phyloP scores from a whole-genome alignment of 2,797 vertebrate genomes.

The Cuniculus paca region DNA sequence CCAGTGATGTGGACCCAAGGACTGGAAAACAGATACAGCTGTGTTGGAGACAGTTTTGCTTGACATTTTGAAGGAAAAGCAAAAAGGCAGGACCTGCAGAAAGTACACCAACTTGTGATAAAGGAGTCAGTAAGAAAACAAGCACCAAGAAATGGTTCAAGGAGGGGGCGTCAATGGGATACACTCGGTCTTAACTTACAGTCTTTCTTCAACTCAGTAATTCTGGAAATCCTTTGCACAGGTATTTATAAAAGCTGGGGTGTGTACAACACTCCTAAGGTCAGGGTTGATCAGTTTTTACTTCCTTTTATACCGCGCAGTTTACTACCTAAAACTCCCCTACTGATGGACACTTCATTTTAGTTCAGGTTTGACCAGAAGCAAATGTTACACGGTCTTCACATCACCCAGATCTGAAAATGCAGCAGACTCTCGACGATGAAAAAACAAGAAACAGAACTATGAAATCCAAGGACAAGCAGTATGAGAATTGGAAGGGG shows the following conservation, averaged over 20 bases:
- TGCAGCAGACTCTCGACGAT: not conserved
- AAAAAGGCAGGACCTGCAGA: not conserved
- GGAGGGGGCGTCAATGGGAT: not conserved
- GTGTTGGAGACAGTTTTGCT: not conserved
- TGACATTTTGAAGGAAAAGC: not conserved
- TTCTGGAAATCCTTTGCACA: conserved; percentile 3
- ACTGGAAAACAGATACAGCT: not conserved
- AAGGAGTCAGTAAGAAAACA: not conserved
- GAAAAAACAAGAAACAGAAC: conserved; percentile 39
- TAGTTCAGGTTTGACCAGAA: not conserved
- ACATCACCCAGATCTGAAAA: not conserved
- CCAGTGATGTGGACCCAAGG: not conserved
- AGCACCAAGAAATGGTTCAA: not conserved
- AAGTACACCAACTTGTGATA: not conserved
- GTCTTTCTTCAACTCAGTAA: not conserved
- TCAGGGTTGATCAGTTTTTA: not conserved
- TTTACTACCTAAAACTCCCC: not conserved
- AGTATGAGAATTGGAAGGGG: not conserved
- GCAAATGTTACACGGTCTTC: not conserved
- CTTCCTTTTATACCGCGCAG: not conserved
- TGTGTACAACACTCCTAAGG: not conserved
- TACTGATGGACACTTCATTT: not conserved
- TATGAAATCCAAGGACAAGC: not conserved
- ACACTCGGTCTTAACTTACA: too few species aligned
- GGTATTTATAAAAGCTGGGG: conserved; percentile 3